These are phyloP conservation scores for Cherax quadricarinatus DNA, from an alignment of 1,140 invertebrate species.

Conservation along the genomic window DNA sequence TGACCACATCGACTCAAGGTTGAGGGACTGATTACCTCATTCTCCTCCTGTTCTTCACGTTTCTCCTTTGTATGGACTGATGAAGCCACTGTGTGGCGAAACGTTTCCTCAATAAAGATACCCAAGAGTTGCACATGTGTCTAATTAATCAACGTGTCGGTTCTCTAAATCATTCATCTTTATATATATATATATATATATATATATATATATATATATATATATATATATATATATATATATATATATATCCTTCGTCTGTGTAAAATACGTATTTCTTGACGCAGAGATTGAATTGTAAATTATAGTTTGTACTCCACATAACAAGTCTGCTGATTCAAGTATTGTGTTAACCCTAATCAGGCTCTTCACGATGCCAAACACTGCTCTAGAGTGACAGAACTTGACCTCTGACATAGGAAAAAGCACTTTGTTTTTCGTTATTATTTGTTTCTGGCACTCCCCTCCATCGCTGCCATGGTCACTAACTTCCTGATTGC, in stretches of 20 bases:
- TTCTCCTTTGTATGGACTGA: no score
- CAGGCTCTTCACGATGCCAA: background rate
- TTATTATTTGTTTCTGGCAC: conserved; percentile 5
- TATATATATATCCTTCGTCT: background rate
- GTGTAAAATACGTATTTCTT: background rate
- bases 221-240: no score
- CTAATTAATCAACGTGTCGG: no score
- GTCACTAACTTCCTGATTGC: background rate
- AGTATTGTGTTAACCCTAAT: background rate
- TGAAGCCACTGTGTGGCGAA: no score
- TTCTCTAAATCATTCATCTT: no score
- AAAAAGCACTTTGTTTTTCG: conserved; percentile 2
- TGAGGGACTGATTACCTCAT: no score
- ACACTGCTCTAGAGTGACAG: background rate
- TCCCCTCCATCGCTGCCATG: background rate
- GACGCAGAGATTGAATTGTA: background rate
- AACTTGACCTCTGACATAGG: background rate
- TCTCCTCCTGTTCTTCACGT: no score
- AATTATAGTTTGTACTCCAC: background rate
- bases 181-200: no score
- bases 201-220: no score
- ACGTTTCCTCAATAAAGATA: no score
- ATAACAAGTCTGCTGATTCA: background rate
- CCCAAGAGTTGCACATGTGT: no score
- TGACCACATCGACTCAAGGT: no score